Percentiles rank a stretch among this genome's conserved stretches.
Evolutionary conservation across 2,797 vertebrate species (phyloP).

Genomic region (Caiman crocodilus): DNA sequence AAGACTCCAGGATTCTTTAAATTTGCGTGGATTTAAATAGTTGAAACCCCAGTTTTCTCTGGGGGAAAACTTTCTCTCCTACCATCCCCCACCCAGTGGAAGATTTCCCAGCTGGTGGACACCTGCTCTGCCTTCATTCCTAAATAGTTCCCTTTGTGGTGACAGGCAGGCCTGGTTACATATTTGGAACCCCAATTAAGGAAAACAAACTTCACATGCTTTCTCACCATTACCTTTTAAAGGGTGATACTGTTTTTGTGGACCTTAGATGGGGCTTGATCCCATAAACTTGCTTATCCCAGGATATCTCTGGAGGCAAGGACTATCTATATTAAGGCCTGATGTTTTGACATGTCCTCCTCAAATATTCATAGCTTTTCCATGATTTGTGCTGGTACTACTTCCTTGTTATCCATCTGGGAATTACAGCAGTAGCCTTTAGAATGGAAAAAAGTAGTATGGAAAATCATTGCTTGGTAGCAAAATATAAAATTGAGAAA

Average conservation of each 20-base stretch:
- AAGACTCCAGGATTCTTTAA: not conserved
- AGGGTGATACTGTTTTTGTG: not conserved
- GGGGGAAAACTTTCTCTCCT: not conserved
- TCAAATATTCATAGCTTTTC: not conserved
- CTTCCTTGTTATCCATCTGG: not conserved
- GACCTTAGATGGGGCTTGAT: not conserved
- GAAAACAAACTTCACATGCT: not conserved
- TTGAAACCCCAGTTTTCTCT: not conserved
- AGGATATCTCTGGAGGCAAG: not conserved
- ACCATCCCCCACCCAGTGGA: not conserved
- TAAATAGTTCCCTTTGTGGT: not conserved
- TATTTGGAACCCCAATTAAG: not conserved
- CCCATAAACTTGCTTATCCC: not conserved
- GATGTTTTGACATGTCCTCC: not conserved
- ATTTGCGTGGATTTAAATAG: not conserved
- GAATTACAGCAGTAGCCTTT: not conserved
- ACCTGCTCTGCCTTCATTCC: not conserved
- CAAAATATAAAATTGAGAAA: not conserved
- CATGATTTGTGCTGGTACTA: not conserved
- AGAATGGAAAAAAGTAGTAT: not conserved
- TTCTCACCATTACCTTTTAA: not conserved
- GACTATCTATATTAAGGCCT: not conserved
- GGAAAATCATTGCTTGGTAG: not conserved
- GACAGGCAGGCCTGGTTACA: not conserved
- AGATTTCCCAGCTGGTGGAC: not conserved